phyloP scores from a whole-genome alignment of 2,888 invertebrate genomes.

The Leucoptera coffeella region DNA sequence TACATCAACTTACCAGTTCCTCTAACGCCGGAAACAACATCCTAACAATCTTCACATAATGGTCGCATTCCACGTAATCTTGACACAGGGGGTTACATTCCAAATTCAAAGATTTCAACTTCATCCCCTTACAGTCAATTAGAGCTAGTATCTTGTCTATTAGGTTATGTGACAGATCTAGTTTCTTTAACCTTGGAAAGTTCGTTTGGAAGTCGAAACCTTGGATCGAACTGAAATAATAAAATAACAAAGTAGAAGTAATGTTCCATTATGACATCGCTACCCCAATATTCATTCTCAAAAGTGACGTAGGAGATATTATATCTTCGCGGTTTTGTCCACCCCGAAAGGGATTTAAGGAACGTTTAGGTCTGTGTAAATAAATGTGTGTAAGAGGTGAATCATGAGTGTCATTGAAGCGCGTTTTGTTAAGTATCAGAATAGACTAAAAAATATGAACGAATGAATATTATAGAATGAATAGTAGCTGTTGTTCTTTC shows the following conservation, averaged over 20 bases:
- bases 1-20: constrained; percentile 38
- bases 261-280: too few species aligned
- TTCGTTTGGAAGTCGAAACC: constrained; percentile 16
- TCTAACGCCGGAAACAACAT: constrained; percentile 44
- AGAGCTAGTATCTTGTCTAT: constrained; percentile 13
- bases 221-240: constrained; percentile 15
- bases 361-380: too few species aligned
- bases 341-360: too few species aligned
- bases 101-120: constrained; percentile 46
- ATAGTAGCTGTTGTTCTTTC: too few species aligned
- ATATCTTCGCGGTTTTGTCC: too few species aligned
- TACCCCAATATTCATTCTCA: too few species aligned
- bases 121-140: constrained; percentile 20
- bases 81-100: constrained; percentile 69
- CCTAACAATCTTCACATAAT: constrained; percentile 52
- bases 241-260: constrained; percentile 8
- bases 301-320: too few species aligned
- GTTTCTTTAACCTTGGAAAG: constrained; percentile 16
- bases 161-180: constrained; percentile 25
- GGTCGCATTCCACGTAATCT: constrained; percentile 49
- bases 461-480: too few species aligned
- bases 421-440: too few species aligned
- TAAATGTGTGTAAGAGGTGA: too few species aligned
- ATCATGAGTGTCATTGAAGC: too few species aligned
- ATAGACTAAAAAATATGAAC: too few species aligned